These are phyloP conservation scores for Archocentrus centrarchus DNA, from an alignment of 2,113 vertebrate genomes.

Conservation along the genomic window DNA sequence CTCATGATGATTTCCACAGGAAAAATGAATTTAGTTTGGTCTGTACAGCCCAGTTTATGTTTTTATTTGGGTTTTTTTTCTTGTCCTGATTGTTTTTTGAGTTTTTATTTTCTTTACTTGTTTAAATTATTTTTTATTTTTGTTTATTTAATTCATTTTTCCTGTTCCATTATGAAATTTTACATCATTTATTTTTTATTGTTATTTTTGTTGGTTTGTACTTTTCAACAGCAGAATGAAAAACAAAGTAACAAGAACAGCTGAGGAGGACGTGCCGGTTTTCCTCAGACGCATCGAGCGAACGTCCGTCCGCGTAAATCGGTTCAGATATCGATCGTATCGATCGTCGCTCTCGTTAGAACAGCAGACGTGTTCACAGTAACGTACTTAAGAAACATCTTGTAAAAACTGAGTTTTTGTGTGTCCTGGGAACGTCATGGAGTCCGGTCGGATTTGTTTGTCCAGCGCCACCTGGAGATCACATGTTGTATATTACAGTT, in stretches of 20 bases:
- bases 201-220: neutral
- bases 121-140: neutral
- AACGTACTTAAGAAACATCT: neutral
- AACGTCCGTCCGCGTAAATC: neutral
- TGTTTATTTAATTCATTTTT: neutral
- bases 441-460: neutral
- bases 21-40: neutral
- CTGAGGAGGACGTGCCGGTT: neutral
- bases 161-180: neutral
- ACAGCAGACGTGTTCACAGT: neutral
- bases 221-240: neutral
- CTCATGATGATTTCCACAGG: neutral
- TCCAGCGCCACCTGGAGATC: neutral
- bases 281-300: neutral
- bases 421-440: neutral
- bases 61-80: neutral
- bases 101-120: neutral
- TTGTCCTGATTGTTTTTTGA: no score
- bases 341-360: neutral
- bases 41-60: neutral
- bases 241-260: neutral
- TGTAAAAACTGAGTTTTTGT: no score
- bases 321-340: neutral
- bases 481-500: neutral
- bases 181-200: neutral